phyloP scores from a whole-genome alignment of 1,140 invertebrate genomes.

The Cyphomyrmex costatus region DNA sequence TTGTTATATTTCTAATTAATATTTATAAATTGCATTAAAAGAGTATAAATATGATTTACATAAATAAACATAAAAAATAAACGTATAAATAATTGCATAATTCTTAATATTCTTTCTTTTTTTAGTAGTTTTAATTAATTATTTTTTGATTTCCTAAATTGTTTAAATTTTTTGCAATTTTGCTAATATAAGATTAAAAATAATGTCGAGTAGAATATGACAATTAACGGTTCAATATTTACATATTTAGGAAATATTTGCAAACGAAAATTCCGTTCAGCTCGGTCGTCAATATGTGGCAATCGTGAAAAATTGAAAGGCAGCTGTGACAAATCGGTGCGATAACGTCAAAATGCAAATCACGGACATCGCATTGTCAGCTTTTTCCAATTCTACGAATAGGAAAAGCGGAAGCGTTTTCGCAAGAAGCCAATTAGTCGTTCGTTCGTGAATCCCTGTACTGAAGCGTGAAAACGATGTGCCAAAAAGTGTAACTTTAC shows the following conservation, averaged over 20 bases:
- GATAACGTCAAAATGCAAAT: constrained; percentile 69
- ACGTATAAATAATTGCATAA: background rate
- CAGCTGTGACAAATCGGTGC: constrained; percentile 63
- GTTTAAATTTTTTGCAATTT: background rate
- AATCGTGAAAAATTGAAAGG: constrained; percentile 58
- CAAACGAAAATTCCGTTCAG: constrained; percentile 11
- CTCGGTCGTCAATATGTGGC: constrained; percentile 22
- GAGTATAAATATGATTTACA: background rate
- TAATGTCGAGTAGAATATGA: background rate
- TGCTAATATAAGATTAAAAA: background rate
- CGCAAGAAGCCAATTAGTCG: constrained; percentile 61
- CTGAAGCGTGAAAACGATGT: background rate
- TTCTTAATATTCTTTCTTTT: background rate
- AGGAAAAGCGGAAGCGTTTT: constrained; percentile 56
- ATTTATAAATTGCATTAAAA: background rate
- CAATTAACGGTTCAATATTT: constrained; percentile 17
- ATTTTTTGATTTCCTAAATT: background rate
- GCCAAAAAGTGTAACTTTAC: constrained; percentile 24
- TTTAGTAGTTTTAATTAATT: background rate
- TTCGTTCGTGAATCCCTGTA: constrained; percentile 32
- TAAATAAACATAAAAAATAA: background rate
- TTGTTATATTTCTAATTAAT: background rate
- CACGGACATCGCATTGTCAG: constrained; percentile 29
- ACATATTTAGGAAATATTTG: constrained; percentile 39
- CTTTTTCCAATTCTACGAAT: constrained; percentile 52